Evolutionary conservation across 2,113 vertebrate genomes (phyloP).

Genomic region (Ctenomys sociabilis): DNA sequence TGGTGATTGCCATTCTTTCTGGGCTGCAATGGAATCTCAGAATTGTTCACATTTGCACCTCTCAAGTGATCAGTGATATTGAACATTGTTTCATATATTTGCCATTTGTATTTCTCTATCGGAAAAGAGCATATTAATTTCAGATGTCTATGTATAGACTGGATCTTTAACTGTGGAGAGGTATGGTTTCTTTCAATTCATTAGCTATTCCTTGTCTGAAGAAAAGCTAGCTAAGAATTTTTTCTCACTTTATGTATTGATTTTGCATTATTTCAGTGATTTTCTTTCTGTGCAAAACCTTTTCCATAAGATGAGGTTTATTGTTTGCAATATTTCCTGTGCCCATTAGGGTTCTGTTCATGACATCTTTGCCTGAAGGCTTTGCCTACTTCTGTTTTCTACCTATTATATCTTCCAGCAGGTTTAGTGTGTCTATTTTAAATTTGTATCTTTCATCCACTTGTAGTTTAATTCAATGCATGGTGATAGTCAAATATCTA

Average conservation of each 20-base stretch:
- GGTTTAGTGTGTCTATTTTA: background rate
- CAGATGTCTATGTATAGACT: background rate
- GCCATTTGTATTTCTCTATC: background rate
- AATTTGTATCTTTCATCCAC: background rate
- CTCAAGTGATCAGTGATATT: background rate
- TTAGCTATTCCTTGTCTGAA: background rate
- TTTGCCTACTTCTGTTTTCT: too few species aligned
- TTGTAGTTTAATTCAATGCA: too few species aligned
- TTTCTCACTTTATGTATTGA: background rate
- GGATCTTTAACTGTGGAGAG: background rate
- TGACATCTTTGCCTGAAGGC: background rate
- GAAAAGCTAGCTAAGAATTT: background rate
- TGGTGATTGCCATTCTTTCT: background rate
- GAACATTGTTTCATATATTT: background rate
- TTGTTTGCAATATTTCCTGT: background rate
- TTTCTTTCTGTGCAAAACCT: background rate
- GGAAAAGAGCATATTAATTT: background rate
- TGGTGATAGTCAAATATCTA: too few species aligned
- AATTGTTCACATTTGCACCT: background rate
- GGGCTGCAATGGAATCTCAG: background rate
- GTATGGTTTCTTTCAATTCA: background rate
- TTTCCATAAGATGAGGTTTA: background rate
- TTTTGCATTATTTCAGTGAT: background rate
- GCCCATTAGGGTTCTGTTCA: background rate
- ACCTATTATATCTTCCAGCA: background rate